These are phyloP conservation scores for Stictocephala bisonia DNA, from an alignment of 2,888 invertebrate genomes.

Conservation along the genomic window DNA sequence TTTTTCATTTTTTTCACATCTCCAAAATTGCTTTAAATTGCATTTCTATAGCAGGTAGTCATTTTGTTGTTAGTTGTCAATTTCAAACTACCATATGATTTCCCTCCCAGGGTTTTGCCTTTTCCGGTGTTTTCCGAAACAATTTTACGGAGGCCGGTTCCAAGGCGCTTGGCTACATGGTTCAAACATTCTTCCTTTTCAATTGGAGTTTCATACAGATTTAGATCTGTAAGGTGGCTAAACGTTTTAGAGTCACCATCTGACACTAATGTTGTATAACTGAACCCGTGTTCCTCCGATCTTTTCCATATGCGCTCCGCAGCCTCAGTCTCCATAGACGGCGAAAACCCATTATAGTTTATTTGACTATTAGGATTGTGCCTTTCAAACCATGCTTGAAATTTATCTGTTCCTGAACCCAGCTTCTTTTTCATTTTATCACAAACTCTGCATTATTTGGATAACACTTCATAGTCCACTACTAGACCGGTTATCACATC, in stretches of 20 bases:
- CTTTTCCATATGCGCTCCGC: conserved; percentile 46
- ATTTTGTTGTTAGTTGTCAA: conserved; percentile 28
- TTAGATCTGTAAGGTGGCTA: conserved; percentile 38
- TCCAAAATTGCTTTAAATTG: conserved; percentile 28
- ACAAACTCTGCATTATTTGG: conserved; percentile 46
- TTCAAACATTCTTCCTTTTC: conserved; percentile 46
- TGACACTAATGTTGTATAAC: conserved; percentile 46
- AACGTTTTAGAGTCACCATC: conserved; percentile 44
- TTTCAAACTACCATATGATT: conserved; percentile 28
- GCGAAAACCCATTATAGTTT: conserved; percentile 51
- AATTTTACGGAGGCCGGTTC: conserved; percentile 43
- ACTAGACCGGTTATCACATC: conserved; percentile 53
- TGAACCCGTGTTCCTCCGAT: conserved; percentile 26
- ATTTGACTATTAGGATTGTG: conserved; percentile 49
- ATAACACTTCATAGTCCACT: conserved; percentile 50
- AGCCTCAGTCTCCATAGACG: conserved; percentile 51
- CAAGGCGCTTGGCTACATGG: conserved; percentile 45
- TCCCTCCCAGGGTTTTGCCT: conserved; percentile 18
- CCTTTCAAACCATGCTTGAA: conserved; percentile 49
- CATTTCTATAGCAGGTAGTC: conserved; percentile 41
- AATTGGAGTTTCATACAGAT: conserved; percentile 37
- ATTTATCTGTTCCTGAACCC: conserved; percentile 49
- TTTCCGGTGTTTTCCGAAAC: conserved; percentile 27
- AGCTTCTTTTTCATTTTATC: conserved; percentile 42
- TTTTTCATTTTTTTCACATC: conserved; percentile 26